Conservation (phyloP, 1,140 invertebrate species). For the Drosophila arizonae region DNA sequence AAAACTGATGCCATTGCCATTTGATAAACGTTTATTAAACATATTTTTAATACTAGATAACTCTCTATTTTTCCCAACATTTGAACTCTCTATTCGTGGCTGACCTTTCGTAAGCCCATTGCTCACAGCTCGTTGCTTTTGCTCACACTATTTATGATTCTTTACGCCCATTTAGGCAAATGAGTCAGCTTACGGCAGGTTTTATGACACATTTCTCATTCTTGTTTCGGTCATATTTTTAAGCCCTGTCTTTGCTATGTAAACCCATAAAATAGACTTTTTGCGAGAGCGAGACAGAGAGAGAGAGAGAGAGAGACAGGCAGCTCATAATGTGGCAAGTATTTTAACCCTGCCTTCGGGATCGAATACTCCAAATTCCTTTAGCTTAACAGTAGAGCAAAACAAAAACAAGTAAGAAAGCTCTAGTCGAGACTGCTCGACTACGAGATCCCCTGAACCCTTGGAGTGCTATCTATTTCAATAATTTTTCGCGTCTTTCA, state of each 20-base stretch:
- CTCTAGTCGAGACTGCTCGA: too few species aligned
- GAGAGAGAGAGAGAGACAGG: background rate
- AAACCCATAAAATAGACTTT: slow-evolving; percentile 63
- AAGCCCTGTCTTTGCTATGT: slow-evolving; percentile 36
- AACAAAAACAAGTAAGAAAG: background rate
- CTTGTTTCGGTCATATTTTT: slow-evolving; percentile 51
- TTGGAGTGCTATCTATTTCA: too few species aligned
- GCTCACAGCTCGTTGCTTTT: slow-evolving; percentile 7
- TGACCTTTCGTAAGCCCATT: background rate
- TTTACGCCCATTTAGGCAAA: slow-evolving; percentile 46
- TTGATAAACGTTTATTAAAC: background rate
- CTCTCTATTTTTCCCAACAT: background rate
- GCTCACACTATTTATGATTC: slow-evolving; percentile 24
- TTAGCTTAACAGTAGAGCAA: slow-evolving; percentile 28
- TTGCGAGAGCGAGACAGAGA: slow-evolving; percentile 2
- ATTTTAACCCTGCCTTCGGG: slow-evolving; percentile 11
- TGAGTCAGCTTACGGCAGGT: slow-evolving; percentile 43
- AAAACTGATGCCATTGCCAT: background rate
- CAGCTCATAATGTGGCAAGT: slow-evolving; percentile 34
- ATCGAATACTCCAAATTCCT: slow-evolving; percentile 52
- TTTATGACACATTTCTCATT: slow-evolving; percentile 55
- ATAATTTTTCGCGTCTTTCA: too few species aligned
- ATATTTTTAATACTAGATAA: too few species aligned
- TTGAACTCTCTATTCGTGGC: background rate
- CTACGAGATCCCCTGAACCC: too few species aligned